phyloP scores from a whole-genome alignment of 2,888 invertebrate genomes.

The Entomobrya multifasciata region DNA sequence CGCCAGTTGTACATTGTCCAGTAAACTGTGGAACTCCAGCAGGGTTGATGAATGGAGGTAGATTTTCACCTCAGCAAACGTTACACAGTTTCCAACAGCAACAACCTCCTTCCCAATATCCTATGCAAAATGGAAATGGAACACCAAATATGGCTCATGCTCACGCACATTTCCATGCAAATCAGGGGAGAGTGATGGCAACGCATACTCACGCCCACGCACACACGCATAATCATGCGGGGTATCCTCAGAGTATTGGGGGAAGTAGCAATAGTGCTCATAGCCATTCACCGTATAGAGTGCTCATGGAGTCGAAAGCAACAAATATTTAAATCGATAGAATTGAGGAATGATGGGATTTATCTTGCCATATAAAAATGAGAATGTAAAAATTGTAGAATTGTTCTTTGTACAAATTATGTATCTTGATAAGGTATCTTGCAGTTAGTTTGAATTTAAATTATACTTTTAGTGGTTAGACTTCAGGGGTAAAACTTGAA shows the following conservation, averaged over 20 bases:
- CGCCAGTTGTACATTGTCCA: constrained; percentile 79
- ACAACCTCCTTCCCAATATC: not conserved
- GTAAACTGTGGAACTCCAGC: constrained; percentile 78
- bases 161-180: constrained; percentile 73
- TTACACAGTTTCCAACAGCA: constrained; percentile 67
- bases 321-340: constrained; percentile 76
- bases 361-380: constrained; percentile 22
- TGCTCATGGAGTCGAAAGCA: constrained; percentile 78
- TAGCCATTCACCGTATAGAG: constrained; percentile 78
- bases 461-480: no score
- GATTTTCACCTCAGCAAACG: constrained; percentile 78
- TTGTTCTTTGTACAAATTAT: constrained; percentile 34
- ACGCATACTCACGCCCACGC: constrained; percentile 60
- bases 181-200: constrained; percentile 33
- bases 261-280: constrained; percentile 72
- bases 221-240: constrained; percentile 54
- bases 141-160: constrained; percentile 73
- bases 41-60: constrained; percentile 65
- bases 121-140: constrained; percentile 36
- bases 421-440: not conserved
- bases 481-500: no score
- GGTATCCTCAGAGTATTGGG: constrained; percentile 59
- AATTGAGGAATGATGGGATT: not conserved
- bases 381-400: not conserved
- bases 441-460: no score